A percentile compares a stretch with the other conserved stretches of the same genome.
phyloP scores from a whole-genome alignment of 2,888 invertebrate genomes.

The Heliconius ismenius region DNA sequence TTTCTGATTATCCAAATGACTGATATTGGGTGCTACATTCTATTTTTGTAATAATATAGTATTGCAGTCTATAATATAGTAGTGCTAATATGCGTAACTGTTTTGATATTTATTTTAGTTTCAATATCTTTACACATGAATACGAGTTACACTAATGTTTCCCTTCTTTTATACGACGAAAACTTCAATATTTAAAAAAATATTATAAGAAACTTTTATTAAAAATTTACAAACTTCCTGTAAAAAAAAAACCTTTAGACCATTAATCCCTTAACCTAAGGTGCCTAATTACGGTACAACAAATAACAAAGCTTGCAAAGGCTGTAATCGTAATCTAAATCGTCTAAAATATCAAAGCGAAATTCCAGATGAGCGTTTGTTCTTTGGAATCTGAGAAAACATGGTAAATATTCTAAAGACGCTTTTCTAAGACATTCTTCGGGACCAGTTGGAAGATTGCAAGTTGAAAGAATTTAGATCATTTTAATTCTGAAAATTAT shows the following conservation, averaged over 20 bases:
- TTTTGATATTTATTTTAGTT: too few relatives aligned
- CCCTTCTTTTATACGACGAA: too few relatives aligned
- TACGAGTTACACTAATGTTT: too few relatives aligned
- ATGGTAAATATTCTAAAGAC: slow-evolving; percentile 21
- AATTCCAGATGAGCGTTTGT: slow-evolving; percentile 25
- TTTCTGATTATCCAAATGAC: slow-evolving; percentile 4
- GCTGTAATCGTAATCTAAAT: slow-evolving; percentile 22
- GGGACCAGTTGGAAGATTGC: slow-evolving; percentile 10
- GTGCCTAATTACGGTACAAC: slow-evolving; percentile 12
- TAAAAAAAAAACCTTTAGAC: not conserved
- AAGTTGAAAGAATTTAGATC: not conserved
- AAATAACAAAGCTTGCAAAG: slow-evolving; percentile 17
- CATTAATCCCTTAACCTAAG: not conserved
- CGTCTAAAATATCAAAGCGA: slow-evolving; percentile 29
- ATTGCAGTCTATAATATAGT: not conserved
- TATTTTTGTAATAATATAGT: not conserved
- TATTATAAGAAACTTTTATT: not conserved
- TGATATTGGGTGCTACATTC: not conserved
- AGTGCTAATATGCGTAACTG: slow-evolving; percentile 1
- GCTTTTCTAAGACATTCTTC: slow-evolving; percentile 18
- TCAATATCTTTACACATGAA: too few relatives aligned
- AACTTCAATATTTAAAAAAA: not conserved
- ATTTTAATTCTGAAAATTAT: not conserved
- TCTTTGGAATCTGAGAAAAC: slow-evolving; percentile 21
- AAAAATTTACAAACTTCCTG: not conserved